These are phyloP conservation scores for Tragelaphus imberbis DNA, from an alignment of 2,113 vertebrate species.

Conservation along the genomic window DNA sequence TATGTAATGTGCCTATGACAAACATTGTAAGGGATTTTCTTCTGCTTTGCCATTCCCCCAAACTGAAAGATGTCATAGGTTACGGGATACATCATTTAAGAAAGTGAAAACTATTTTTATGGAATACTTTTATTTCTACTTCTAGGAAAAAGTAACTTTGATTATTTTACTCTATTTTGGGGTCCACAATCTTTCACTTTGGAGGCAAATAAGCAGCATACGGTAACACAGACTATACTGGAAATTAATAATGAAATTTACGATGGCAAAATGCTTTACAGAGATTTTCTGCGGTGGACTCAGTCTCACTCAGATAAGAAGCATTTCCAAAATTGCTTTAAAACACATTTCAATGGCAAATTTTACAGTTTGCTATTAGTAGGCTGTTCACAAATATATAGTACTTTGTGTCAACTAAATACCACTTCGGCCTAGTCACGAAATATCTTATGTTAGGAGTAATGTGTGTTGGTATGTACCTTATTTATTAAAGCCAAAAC, in stretches of 20 bases:
- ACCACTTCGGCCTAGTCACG: neutral
- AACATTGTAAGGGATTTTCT: neutral
- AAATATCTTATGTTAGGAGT: slow-evolving; percentile 1
- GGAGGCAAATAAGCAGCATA: slow-evolving; percentile 21
- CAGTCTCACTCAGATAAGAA: neutral
- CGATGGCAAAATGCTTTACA: slow-evolving; percentile 27
- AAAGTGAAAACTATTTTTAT: slow-evolving; percentile 32
- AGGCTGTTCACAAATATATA: slow-evolving; percentile 40
- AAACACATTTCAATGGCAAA: slow-evolving; percentile 46
- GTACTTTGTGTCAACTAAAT: slow-evolving; percentile 29
- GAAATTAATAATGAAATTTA: slow-evolving; percentile 11
- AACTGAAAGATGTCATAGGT: slow-evolving; percentile 38
- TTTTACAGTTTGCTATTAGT: slow-evolving; percentile 28
- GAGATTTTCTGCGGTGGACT: neutral
- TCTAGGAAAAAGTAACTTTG: neutral
- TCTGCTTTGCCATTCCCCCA: slow-evolving; percentile 34
- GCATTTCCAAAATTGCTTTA: slow-evolving; percentile 41
- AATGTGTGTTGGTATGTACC: slow-evolving; percentile 9
- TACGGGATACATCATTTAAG: neutral
- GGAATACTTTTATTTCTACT: neutral
- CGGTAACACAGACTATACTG: neutral
- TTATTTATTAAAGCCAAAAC: slow-evolving; percentile 10
- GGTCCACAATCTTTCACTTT: slow-evolving; percentile 5
- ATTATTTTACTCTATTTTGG: slow-evolving; percentile 1
- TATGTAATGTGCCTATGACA: slow-evolving; percentile 17